Conservation (phyloP, 2,113 vertebrate genomes). For the Percopsis transmontana region DNA sequence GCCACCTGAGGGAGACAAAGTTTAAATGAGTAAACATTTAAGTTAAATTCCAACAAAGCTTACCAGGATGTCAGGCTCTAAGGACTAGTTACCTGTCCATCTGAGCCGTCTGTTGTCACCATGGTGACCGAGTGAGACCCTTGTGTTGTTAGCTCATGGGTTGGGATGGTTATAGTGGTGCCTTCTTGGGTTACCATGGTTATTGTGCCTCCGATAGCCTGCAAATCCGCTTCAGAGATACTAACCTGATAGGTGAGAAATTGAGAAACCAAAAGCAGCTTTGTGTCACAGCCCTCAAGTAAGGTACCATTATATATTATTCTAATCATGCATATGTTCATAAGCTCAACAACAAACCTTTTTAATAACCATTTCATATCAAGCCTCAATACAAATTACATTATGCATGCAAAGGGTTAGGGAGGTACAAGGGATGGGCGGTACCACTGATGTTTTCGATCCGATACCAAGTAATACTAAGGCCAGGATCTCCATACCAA, state of each 20-base stretch:
- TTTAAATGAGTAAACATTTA: not conserved
- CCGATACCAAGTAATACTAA: too few species aligned
- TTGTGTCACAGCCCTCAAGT: not conserved
- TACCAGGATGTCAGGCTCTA: not conserved
- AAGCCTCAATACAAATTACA: too few species aligned
- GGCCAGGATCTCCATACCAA: too few species aligned
- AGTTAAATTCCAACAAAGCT: not conserved
- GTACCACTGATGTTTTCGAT: too few species aligned
- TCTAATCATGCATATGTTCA: too few species aligned
- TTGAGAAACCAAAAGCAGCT: not conserved
- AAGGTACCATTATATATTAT: not conserved
- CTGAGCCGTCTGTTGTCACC: conserved; percentile 91
- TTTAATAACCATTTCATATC: too few species aligned
- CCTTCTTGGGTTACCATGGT: conserved; percentile 99
- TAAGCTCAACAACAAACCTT: too few species aligned
- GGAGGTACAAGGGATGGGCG: too few species aligned
- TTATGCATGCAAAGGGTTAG: too few species aligned
- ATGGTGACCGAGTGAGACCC: conserved; percentile 91
- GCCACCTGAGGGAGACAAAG: conserved; percentile 85
- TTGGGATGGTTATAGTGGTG: conserved; percentile 95
- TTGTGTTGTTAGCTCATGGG: conserved; percentile 90
- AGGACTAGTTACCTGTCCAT: conserved; percentile 85
- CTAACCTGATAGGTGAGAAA: conserved; percentile 81
- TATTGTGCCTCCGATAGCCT: conserved; percentile 93
- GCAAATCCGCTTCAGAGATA: conserved; percentile 93